These are phyloP conservation scores for Troides helena DNA, from an alignment of 2,888 invertebrate species.

Conservation along the genomic window DNA sequence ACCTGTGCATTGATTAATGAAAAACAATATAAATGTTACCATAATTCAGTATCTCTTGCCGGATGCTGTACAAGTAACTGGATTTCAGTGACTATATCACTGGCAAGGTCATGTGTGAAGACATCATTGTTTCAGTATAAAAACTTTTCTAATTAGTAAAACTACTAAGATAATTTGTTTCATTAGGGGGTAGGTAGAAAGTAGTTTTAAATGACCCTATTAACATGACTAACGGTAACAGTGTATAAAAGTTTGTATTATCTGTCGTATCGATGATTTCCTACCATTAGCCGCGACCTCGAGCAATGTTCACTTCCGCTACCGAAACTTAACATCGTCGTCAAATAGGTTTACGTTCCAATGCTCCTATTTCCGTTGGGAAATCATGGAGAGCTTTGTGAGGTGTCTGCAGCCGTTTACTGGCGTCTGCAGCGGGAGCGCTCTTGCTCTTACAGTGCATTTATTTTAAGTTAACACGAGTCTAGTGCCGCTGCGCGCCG, in stretches of 20 bases:
- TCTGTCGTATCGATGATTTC: not conserved
- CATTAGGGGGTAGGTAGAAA: too few species aligned
- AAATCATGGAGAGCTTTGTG: conserved; percentile 35
- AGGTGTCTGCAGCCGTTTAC: conserved; percentile 22
- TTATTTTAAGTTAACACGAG: conserved; percentile 17
- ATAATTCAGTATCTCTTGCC: too few species aligned
- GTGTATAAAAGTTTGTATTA: not conserved
- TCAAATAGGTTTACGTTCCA: conserved; percentile 26
- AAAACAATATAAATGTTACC: too few species aligned
- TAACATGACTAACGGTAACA: not conserved
- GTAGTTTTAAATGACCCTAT: not conserved
- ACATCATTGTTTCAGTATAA: too few species aligned
- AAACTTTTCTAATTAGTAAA: too few species aligned
- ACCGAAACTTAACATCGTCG: conserved; percentile 14
- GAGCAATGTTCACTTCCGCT: conserved; percentile 15
- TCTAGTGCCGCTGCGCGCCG: conserved; percentile 7
- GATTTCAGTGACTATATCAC: too few species aligned
- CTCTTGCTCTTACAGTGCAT: conserved; percentile 9
- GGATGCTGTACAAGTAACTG: too few species aligned
- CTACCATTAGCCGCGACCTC: not conserved
- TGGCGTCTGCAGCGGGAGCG: conserved; percentile 4
- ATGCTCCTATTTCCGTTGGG: conserved; percentile 39
- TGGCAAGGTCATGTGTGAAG: too few species aligned
- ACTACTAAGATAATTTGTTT: too few species aligned
- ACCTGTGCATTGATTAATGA: too few species aligned